These are phyloP conservation scores for Blastomussa wellsi DNA, from an alignment of 92 coral and sea anemone genomes.

Conservation along the genomic window DNA sequence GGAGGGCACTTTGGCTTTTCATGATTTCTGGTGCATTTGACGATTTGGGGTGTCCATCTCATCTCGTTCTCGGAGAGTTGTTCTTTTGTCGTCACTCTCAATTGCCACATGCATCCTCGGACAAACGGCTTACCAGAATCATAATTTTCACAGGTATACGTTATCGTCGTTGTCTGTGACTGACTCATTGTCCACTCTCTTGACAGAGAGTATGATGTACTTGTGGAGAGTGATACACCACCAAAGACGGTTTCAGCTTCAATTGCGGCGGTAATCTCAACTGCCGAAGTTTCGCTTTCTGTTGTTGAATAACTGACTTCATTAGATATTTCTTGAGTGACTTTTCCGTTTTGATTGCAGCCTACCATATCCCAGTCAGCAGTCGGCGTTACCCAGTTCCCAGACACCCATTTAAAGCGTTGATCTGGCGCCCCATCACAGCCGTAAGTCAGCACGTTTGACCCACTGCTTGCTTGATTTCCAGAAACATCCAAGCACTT, in stretches of 20 bases:
- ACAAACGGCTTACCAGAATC: constrained; percentile 25
- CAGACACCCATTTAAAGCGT: constrained; percentile 38
- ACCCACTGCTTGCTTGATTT: constrained; percentile 16
- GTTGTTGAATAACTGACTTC: too few species aligned
- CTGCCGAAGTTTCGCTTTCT: too few species aligned
- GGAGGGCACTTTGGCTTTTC: constrained; percentile 43
- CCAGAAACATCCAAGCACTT: too few species aligned
- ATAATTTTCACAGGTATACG: constrained; percentile 42
- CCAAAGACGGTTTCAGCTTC: too few species aligned
- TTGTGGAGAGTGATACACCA: too few species aligned
- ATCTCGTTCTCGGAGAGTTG: background rate
- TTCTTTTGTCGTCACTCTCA: constrained; percentile 17
- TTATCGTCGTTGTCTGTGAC: constrained; percentile 14
- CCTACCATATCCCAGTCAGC: constrained; percentile 33
- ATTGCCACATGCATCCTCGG: constrained; percentile 48
- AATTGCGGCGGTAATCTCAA: too few species aligned
- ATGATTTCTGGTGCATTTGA: constrained; percentile 31
- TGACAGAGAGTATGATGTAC: too few species aligned
- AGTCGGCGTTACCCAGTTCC: constrained; percentile 39
- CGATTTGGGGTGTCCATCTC: constrained; percentile 41
- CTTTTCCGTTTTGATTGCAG: constrained; percentile 44
- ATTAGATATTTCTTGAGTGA: too few species aligned
- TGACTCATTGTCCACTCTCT: constrained; percentile 31
- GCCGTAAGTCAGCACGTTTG: constrained; percentile 15
- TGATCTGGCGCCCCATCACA: constrained; percentile 36